Evolutionary conservation across 2,888 invertebrate species (phyloP).

Genomic region (Polymixis flavicincta): DNA sequence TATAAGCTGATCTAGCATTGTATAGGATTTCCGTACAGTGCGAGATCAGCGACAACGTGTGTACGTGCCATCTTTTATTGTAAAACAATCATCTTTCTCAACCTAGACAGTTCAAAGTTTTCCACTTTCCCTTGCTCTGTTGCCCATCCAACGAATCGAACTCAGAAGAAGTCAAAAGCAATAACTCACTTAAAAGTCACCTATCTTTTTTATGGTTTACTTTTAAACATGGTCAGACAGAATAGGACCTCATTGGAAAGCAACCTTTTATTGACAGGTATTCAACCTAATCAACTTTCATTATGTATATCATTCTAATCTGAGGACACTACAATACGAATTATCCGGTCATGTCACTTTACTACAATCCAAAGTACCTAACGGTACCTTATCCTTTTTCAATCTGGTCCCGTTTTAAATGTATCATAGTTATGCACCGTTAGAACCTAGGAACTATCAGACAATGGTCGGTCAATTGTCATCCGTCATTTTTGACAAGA

Average conservation of each 20-base stretch:
- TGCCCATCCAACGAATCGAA: neutral
- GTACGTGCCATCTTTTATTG: neutral
- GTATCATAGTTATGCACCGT: slow-evolving; percentile 38
- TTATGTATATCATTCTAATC: neutral
- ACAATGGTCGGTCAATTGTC: slow-evolving; percentile 50
- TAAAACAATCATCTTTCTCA: too few species aligned
- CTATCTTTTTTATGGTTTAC: neutral
- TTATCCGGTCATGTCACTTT: slow-evolving; percentile 38
- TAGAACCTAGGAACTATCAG: slow-evolving; percentile 31
- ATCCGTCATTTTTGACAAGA: slow-evolving; percentile 59
- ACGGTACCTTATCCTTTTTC: slow-evolving; percentile 56
- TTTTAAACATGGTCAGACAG: neutral
- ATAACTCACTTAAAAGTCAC: neutral
- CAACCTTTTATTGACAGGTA: neutral
- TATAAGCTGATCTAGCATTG: too few species aligned
- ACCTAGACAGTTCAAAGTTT: neutral
- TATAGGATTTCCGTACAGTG: too few species aligned
- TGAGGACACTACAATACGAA: slow-evolving; percentile 13
- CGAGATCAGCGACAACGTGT: too few species aligned
- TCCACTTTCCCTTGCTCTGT: neutral
- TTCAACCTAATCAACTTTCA: neutral
- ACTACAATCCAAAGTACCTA: slow-evolving; percentile 30
- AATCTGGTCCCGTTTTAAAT: slow-evolving; percentile 61
- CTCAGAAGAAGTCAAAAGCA: neutral
- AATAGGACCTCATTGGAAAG: neutral